Evolutionary conservation across 2,797 vertebrate genomes (phyloP), one percentile per base, ranked within the genome.

Genomic region (Melanotaenia pygmaea): DNA sequence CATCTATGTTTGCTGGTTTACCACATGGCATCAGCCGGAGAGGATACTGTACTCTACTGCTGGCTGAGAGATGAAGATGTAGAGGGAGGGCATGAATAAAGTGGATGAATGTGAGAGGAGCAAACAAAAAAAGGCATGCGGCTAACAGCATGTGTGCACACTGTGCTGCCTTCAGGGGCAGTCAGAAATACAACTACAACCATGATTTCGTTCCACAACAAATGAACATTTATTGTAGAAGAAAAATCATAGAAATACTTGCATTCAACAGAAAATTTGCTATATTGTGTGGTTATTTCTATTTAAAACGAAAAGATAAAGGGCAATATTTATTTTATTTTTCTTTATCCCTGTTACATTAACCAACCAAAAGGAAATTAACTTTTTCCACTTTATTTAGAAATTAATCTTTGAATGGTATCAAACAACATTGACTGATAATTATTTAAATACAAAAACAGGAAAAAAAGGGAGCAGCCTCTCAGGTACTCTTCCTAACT

Each of bases 91-190:
- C 59, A 82, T 59, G 65, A 72, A 83, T 56, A 71, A 67, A 76
- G 79, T 72, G 65, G 67, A 64, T 77, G 72, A 63, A 69, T 83
- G 75, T 69, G 34, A 81, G 66, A 82, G 79, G 63, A 75, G 74
- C 70, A 69, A 70, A 38, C 60, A 59, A 77, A 67, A 30, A 74
- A 61, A 71, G 70, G 67, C 70, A 47, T 77, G 71, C 70, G 64
- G 70, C 53, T 66, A 71, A 69, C 53, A 77, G 80, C 80, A 76
- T 83, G 77, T 65, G 72, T 87, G 80, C 75, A 70, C 56, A 61
- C 69, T 60, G 70, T 80, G 85, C 20, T 87, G 82, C 83, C 18
- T 89, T 90, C 67, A 76, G 0, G 60, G 59, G 16, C 79, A 34
- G 61, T 82, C 6, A 38, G 78, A 67, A 81, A 83, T 45, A 1